A percentile compares a stretch with the other conserved stretches of the same genome.
Evolutionary conservation across 1,140 invertebrate species (phyloP).

Genomic region (Doryteuthis pealeii): DNA sequence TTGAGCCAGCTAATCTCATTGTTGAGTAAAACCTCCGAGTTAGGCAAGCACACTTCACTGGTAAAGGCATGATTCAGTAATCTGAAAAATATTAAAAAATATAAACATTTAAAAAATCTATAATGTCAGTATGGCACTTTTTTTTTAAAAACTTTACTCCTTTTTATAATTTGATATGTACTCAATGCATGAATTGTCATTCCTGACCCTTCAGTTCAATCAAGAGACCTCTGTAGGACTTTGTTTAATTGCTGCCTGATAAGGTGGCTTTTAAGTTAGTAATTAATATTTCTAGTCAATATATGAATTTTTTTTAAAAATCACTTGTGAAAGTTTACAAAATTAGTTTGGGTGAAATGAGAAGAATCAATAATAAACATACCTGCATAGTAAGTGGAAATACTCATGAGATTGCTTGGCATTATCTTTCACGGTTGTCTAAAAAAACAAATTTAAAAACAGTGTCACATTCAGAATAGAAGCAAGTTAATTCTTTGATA

Average conservation of each 20-base stretch:
- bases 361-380: conserved; percentile 17
- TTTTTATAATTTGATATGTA: too few species aligned
- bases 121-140: too few species aligned
- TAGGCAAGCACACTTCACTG: conserved; percentile 70
- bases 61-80: conserved; percentile 75
- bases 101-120: too few species aligned
- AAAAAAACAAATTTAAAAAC: conserved; percentile 61
- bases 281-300: too few species aligned
- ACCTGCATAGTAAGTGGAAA: conserved; percentile 72
- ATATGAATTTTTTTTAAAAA: too few species aligned
- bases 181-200: too few species aligned
- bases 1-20: conserved; percentile 83
- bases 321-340: neutral
- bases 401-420: conserved; percentile 81
- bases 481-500: too few species aligned
- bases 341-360: neutral
- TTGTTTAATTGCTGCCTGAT: too few species aligned
- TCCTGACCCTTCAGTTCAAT: too few species aligned
- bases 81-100: conserved; percentile 57
- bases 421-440: conserved; percentile 75
- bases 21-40: conserved; percentile 71
- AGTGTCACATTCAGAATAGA: neutral
- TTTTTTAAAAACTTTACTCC: too few species aligned
- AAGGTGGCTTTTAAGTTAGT: too few species aligned
- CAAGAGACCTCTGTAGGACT: too few species aligned